Evolutionary conservation across 2,113 vertebrate species (phyloP).

Genomic region (Misgurnus mizolepis): DNA sequence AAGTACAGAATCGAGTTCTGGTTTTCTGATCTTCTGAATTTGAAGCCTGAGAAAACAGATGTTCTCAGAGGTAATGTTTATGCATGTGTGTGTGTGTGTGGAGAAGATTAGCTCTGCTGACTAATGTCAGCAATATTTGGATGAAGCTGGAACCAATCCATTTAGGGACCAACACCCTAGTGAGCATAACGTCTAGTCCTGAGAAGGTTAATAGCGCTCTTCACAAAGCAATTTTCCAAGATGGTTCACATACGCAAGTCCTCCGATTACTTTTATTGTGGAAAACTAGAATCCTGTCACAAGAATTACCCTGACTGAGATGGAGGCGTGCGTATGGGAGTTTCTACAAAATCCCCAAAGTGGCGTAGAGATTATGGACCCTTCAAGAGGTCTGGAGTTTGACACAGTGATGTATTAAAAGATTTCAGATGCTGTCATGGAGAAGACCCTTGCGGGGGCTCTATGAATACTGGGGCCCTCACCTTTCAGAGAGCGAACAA

Average conservation of each 20-base stretch:
- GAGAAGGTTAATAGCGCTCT: constrained; percentile 20
- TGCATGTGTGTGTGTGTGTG: constrained; percentile 37
- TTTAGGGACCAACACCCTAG: constrained; percentile 20
- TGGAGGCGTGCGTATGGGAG: background rate
- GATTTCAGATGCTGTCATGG: constrained; percentile 8
- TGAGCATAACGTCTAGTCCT: background rate
- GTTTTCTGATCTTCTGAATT: background rate
- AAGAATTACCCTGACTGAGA: background rate
- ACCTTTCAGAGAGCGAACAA: constrained; percentile 3
- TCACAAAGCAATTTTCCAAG: background rate
- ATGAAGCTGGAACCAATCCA: constrained; percentile 38
- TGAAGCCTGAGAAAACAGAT: constrained; percentile 52
- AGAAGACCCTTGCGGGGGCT: background rate
- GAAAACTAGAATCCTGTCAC: constrained; percentile 2
- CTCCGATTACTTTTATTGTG: constrained; percentile 5
- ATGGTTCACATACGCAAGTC: background rate
- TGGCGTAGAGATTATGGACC: background rate
- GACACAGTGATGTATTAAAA: constrained; percentile 2
- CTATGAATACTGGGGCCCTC: constrained; percentile 23
- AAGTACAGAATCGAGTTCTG: background rate
- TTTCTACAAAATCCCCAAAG: background rate
- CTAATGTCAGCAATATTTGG: constrained; percentile 28
- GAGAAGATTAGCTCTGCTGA: constrained; percentile 28
- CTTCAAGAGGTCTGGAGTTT: background rate
- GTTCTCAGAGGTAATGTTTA: constrained; percentile 30